phyloP scores from a whole-genome alignment of 2,797 vertebrate species.

The Numenius phaeopus region DNA sequence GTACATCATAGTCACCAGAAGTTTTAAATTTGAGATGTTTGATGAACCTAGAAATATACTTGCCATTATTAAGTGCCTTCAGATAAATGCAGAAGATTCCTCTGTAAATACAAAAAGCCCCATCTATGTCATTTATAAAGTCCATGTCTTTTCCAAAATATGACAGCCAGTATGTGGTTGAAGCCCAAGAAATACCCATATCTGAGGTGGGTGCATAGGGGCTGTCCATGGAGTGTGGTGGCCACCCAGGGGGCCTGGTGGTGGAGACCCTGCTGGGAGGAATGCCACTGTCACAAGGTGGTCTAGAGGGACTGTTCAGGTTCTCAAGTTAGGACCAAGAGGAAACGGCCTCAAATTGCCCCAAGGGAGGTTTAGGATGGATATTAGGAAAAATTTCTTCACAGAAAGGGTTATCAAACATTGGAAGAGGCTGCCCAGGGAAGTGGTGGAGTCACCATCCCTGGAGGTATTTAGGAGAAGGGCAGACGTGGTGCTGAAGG shows the following conservation, averaged over 20 bases:
- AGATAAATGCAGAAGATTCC: background rate
- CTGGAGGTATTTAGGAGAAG: background rate
- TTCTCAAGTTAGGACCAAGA: background rate
- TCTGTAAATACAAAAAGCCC: background rate
- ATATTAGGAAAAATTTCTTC: background rate
- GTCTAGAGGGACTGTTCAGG: background rate
- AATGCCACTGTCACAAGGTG: background rate
- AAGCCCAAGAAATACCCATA: background rate
- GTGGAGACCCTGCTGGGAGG: background rate
- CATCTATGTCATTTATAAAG: background rate
- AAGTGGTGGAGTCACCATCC: background rate
- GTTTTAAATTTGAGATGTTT: background rate
- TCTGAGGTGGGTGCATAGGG: background rate
- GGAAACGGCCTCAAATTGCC: background rate
- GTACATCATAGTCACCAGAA: background rate
- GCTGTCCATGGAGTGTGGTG: fast-evolving
- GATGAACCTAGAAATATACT: background rate
- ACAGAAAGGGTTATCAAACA: background rate
- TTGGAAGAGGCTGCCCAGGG: background rate
- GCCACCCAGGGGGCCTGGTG: background rate
- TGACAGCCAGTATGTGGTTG: fast-evolving
- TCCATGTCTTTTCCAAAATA: background rate
- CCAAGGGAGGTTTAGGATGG: background rate
- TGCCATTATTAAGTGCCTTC: background rate
- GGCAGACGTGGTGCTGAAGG: background rate